A percentile compares a stretch with the other conserved stretches of the same genome.
Conservation (phyloP, 2,113 vertebrate species). For the Aspiorhynchus laticeps region DNA sequence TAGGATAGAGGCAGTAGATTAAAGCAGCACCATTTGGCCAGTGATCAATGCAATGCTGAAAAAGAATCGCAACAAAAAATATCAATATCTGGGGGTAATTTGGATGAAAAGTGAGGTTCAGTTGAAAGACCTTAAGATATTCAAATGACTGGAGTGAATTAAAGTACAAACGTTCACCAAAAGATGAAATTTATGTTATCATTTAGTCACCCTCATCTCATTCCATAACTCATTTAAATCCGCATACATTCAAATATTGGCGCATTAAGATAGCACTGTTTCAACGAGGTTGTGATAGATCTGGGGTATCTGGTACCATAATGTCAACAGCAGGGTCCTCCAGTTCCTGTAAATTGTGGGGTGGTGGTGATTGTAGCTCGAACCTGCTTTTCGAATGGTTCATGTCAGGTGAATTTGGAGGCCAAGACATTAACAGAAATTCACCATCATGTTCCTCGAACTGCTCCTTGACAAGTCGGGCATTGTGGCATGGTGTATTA, state of each 20-base stretch:
- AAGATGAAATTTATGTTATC: no score
- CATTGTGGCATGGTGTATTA: not conserved
- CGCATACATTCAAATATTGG: not conserved
- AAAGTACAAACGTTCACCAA: not conserved
- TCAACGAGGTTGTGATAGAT: not conserved
- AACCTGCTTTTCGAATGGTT: not conserved
- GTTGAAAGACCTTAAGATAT: not conserved
- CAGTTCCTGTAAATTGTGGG: not conserved
- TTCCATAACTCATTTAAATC: not conserved
- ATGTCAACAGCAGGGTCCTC: not conserved
- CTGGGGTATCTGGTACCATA: not conserved
- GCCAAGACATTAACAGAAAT: not conserved
- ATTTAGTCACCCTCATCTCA: not conserved
- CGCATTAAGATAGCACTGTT: not conserved
- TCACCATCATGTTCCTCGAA: not conserved
- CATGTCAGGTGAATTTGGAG: not conserved
- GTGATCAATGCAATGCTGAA: slow-evolving; percentile 13
- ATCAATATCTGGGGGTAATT: slow-evolving; percentile 12
- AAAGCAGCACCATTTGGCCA: slow-evolving; percentile 34
- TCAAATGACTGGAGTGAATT: not conserved
- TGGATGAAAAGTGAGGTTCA: not conserved
- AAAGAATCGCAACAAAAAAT: slow-evolving; percentile 32
- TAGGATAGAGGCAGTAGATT: slow-evolving; percentile 44
- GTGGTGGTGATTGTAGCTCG: not conserved
- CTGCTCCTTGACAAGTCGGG: not conserved